phyloP scores from a whole-genome alignment of 2,113 vertebrate genomes.

The Rafetus swinhoei region DNA sequence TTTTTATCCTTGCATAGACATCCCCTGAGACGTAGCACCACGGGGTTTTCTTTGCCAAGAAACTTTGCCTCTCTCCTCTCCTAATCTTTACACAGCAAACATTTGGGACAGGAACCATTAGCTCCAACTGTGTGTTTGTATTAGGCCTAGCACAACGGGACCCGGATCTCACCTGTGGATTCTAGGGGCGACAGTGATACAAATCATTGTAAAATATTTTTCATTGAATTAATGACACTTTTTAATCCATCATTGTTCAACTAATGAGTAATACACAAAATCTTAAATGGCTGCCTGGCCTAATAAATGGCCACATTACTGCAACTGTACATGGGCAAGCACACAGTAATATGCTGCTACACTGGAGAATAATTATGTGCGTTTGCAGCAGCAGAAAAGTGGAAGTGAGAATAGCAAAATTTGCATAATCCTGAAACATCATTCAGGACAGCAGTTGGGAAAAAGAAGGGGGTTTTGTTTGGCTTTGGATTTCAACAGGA shows the following conservation, averaged over 20 bases:
- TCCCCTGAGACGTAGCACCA: neutral
- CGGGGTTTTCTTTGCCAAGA: neutral
- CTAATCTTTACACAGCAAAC: neutral
- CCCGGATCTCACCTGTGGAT: neutral
- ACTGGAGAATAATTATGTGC: accelerated
- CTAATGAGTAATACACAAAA: neutral
- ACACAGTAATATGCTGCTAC: neutral
- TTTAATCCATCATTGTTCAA: neutral
- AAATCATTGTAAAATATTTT: neutral
- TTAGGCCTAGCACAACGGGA: neutral
- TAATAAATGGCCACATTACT: accelerated
- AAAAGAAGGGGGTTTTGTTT: neutral
- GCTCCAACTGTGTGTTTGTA: neutral
- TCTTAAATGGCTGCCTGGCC: neutral
- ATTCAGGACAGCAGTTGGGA: neutral
- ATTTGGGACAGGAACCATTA: neutral
- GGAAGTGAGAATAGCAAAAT: neutral
- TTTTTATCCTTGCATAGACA: neutral
- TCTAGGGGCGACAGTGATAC: neutral
- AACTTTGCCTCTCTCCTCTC: neutral
- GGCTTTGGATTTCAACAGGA: neutral
- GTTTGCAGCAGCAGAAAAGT: neutral
- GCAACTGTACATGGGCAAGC: neutral
- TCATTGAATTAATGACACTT: accelerated
- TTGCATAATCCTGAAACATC: neutral